These are phyloP conservation scores for Steinernema khuongi DNA, from an alignment of 1,140 invertebrate species.

Conservation along the genomic window DNA sequence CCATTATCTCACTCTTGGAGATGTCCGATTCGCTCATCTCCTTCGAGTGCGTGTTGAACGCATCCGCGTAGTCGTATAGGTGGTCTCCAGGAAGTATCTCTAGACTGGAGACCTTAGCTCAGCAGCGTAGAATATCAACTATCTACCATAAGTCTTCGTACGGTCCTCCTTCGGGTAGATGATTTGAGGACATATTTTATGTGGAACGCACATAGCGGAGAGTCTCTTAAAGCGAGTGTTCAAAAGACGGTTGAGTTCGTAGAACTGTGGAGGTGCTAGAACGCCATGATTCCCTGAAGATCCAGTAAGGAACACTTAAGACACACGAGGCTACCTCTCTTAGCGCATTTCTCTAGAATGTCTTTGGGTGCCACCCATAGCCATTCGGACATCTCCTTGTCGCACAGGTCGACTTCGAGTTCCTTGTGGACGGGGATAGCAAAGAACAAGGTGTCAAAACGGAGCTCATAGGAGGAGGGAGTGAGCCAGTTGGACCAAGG, in stretches of 20 bases:
- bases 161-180: conserved; percentile 22
- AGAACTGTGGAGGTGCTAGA: conserved; percentile 29
- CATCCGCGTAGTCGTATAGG: conserved; percentile 8
- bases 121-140: background rate
- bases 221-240: conserved; percentile 7
- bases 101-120: background rate
- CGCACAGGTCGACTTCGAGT: conserved; percentile 27
- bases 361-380: conserved; percentile 22
- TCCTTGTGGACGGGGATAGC: background rate
- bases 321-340: background rate
- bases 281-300: conserved; percentile 10
- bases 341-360: background rate
- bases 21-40: conserved; percentile 1
- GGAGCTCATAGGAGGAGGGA: conserved; percentile 14
- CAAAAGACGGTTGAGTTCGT: conserved; percentile 29
- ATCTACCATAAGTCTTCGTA: background rate
- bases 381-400: conserved; percentile 31
- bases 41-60: background rate
- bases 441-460: conserved; percentile 14
- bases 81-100: conserved; percentile 29
- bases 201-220: background rate
- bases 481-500: conserved; percentile 26
- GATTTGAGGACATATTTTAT: conserved; percentile 18
- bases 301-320: background rate
- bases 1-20: background rate